These are phyloP conservation scores for Halyomorpha halys DNA, from an alignment of 1,140 invertebrate species.

Conservation along the genomic window DNA sequence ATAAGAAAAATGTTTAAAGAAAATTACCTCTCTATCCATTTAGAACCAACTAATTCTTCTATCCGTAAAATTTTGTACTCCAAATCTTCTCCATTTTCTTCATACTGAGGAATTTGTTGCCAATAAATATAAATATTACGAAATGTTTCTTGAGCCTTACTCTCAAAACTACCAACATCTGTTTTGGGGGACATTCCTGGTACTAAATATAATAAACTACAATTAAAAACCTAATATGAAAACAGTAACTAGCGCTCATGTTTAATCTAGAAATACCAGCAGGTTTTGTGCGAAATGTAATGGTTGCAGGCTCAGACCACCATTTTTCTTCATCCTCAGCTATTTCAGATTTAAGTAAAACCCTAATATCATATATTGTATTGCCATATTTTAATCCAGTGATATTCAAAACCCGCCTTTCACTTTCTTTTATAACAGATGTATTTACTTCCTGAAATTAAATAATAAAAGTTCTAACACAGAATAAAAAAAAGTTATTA, in stretches of 20 bases:
- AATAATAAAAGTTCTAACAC: constrained; percentile 19
- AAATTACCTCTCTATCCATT: neutral
- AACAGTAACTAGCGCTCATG: neutral
- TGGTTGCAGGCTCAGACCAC: constrained; percentile 52
- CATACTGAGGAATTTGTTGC: constrained; percentile 49
- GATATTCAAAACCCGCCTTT: too few relatives aligned
- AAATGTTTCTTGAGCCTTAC: too few relatives aligned
- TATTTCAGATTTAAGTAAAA: constrained; percentile 43
- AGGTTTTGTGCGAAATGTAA: too few relatives aligned
- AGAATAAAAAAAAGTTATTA: neutral
- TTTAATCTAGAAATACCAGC: constrained; percentile 19
- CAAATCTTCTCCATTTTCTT: constrained; percentile 49
- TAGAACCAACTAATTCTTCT: constrained; percentile 35
- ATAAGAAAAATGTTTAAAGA: too few relatives aligned
- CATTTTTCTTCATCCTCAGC: constrained; percentile 45
- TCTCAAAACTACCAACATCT: too few relatives aligned
- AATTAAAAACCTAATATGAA: neutral
- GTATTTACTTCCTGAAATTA: too few relatives aligned
- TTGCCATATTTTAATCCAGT: too few relatives aligned
- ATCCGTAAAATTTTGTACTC: constrained; percentile 36
- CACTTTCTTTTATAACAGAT: too few relatives aligned
- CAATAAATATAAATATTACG: constrained; percentile 60
- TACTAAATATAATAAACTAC: constrained; percentile 31
- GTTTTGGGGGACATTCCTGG: constrained; percentile 50
- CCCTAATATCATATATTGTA: too few relatives aligned